Conservation (phyloP, 2,113 vertebrate genomes). For the Acanthisitta chloris region DNA sequence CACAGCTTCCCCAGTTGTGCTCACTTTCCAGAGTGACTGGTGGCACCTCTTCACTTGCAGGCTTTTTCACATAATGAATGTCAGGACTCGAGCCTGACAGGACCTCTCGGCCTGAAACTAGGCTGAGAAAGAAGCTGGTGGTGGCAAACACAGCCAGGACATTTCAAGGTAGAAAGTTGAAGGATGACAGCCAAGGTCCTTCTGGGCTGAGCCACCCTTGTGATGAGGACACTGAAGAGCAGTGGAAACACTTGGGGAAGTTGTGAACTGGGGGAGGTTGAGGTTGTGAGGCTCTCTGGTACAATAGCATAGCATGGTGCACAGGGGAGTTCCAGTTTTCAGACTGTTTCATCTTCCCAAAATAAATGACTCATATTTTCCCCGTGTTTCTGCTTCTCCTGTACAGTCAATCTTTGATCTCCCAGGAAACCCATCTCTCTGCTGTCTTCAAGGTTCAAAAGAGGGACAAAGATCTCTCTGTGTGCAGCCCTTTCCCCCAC, state of each 20-base stretch:
- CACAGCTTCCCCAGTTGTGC: background rate
- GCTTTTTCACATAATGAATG: background rate
- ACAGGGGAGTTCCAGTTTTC: background rate
- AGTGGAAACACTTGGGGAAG: background rate
- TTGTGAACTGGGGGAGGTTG: fast-evolving
- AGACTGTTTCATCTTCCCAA: background rate
- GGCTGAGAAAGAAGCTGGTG: background rate
- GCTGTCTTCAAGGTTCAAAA: background rate
- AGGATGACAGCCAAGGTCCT: background rate
- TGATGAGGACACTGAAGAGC: background rate
- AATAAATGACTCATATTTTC: background rate
- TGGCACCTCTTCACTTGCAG: fast-evolving
- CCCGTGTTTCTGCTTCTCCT: background rate
- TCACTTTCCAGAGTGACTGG: background rate
- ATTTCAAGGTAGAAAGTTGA: background rate
- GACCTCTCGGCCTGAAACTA: background rate
- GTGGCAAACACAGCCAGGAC: background rate
- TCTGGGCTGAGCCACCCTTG: background rate
- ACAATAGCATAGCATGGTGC: fast-evolving
- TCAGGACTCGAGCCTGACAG: background rate
- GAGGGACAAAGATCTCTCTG: background rate
- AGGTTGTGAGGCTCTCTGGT: background rate
- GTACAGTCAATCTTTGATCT: background rate
- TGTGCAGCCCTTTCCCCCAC: background rate
- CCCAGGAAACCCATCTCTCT: background rate